Conservation (phyloP, 2,113 vertebrate species). For the Oxygymnocypris stewartii region DNA sequence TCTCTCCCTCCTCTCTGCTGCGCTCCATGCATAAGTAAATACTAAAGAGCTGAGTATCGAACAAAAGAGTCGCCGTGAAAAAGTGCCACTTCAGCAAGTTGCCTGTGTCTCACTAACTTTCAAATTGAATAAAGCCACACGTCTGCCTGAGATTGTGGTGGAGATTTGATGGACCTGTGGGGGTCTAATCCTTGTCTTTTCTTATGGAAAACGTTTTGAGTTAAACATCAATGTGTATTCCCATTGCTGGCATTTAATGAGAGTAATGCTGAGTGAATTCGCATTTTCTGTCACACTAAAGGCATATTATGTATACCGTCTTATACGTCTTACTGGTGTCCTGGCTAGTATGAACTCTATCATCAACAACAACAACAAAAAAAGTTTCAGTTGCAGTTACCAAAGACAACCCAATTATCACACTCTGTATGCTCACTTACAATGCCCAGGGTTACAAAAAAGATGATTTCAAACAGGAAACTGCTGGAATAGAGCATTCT, state of each 20-base stretch:
- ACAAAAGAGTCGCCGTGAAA: slow-evolving; percentile 27
- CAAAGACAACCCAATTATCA: background rate
- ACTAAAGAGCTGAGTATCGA: slow-evolving; percentile 34
- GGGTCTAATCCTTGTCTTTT: slow-evolving; percentile 1
- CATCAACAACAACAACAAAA: background rate
- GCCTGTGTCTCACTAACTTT: slow-evolving; percentile 38
- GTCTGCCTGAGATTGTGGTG: slow-evolving; percentile 32
- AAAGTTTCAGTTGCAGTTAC: background rate
- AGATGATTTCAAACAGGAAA: background rate
- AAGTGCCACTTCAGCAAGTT: slow-evolving; percentile 44
- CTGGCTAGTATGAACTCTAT: background rate
- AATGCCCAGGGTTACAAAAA: background rate
- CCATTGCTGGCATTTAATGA: background rate
- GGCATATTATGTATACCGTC: background rate
- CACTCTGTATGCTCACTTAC: background rate
- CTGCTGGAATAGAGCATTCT: background rate
- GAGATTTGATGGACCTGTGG: slow-evolving; percentile 33
- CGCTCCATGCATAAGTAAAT: slow-evolving; percentile 30
- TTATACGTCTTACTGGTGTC: background rate
- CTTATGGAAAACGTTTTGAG: slow-evolving; percentile 14
- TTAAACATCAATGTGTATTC: slow-evolving; percentile 14
- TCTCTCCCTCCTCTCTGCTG: background rate
- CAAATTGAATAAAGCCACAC: slow-evolving; percentile 43
- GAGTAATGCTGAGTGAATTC: background rate
- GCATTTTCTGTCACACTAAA: background rate